Percentiles rank a stretch among this genome's conserved stretches.
phyloP scores from a whole-genome alignment of 2,797 vertebrate species.

The Oreochromis mossambicus region DNA sequence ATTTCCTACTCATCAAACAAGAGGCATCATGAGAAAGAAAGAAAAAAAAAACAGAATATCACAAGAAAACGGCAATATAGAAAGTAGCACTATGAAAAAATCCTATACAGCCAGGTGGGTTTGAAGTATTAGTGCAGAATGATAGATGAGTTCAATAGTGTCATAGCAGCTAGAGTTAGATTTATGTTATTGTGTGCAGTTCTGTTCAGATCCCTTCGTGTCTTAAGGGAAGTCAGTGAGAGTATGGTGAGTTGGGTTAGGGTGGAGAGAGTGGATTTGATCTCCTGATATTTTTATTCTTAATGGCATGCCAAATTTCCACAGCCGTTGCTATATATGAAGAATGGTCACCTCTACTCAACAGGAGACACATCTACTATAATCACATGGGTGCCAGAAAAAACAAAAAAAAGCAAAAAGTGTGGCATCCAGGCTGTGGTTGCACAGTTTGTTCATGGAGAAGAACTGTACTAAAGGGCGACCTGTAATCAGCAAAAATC shows the following conservation, averaged over 20 bases:
- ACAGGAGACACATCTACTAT: neutral
- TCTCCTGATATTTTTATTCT: neutral
- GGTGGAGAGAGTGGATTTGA: neutral
- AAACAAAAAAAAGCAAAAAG: neutral
- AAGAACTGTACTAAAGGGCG: neutral
- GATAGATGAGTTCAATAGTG: neutral
- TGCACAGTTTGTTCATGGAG: neutral
- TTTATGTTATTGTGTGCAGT: neutral
- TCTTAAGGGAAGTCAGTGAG: neutral
- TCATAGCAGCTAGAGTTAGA: neutral
- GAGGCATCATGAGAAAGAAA: neutral
- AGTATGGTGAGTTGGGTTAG: neutral
- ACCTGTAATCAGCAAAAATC: neutral
- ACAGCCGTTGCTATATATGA: neutral
- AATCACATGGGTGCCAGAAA: rapidly evolving
- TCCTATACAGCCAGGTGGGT: neutral
- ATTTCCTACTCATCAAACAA: neutral
- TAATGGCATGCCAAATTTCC: neutral
- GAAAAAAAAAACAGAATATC: rapidly evolving
- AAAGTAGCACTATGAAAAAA: neutral
- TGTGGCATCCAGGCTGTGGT: neutral
- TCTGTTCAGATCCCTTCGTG: neutral
- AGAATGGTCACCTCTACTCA: neutral
- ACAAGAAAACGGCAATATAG: neutral
- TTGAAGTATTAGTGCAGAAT: neutral